Percentiles rank a stretch among this genome's conserved stretches.
These are phyloP conservation scores for Noctua janthe DNA, from an alignment of 2,888 invertebrate species.

Conservation along the genomic window DNA sequence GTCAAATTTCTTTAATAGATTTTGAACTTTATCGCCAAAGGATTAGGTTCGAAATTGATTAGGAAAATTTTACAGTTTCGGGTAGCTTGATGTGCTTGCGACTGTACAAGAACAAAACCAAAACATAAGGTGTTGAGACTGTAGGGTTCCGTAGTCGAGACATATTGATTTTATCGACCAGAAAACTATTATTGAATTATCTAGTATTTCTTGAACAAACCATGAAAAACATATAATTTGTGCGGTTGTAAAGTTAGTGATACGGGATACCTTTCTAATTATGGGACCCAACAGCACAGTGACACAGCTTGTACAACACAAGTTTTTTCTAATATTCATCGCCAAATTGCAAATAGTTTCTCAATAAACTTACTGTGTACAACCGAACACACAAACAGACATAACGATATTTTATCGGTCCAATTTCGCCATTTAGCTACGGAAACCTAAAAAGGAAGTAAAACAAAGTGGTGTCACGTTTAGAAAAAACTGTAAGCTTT, in stretches of 20 bases:
- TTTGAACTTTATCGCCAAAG: too few relatives aligned
- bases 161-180: not conserved
- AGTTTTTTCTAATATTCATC: not conserved
- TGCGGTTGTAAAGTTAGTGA: not conserved
- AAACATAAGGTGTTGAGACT: not conserved
- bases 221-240: not conserved
- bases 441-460: not conserved
- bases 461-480: not conserved
- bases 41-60: too few relatives aligned
- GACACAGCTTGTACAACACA: not conserved
- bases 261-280: not conserved
- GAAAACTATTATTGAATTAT: not conserved
- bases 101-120: not conserved
- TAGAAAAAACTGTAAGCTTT: constrained; percentile 11
- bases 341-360: not conserved
- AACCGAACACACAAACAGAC: not conserved
- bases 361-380: not conserved
- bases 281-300: not conserved
- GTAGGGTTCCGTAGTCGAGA: not conserved
- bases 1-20: too few relatives aligned
- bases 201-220: not conserved
- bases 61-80: too few relatives aligned
- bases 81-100: too few relatives aligned
- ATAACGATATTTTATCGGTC: not conserved
- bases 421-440: not conserved